These are phyloP conservation scores for Pagrus major DNA, from an alignment of 2,113 vertebrate genomes.

Conservation along the genomic window DNA sequence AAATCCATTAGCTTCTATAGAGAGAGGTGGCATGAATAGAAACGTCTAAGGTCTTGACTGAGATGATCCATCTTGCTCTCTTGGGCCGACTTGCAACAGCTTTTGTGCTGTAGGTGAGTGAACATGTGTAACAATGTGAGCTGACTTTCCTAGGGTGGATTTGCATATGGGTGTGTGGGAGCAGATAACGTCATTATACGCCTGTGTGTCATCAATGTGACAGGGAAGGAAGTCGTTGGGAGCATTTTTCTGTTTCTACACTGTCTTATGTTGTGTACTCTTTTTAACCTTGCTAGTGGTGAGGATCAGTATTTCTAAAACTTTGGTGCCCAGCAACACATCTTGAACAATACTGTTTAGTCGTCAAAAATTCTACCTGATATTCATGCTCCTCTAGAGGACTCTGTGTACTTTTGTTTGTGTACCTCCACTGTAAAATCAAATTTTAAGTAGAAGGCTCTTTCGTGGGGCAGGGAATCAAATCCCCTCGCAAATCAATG, in stretches of 20 bases:
- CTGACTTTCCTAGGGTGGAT: slow-evolving; percentile 14
- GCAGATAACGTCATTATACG: slow-evolving; percentile 28
- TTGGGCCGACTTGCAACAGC: slow-evolving; percentile 38
- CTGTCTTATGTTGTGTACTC: not conserved
- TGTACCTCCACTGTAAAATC: not conserved
- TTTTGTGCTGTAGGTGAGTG: slow-evolving; percentile 48
- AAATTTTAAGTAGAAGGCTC: no score
- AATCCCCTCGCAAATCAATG: no score
- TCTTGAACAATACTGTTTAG: not conserved
- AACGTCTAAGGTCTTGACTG: slow-evolving; percentile 64
- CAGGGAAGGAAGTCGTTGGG: slow-evolving; percentile 1
- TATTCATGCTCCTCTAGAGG: not conserved
- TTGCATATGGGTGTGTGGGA: slow-evolving; percentile 21
- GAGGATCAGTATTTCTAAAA: not conserved
- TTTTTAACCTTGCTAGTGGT: not conserved
- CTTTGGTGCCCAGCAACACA: not conserved
- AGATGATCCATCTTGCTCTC: slow-evolving; percentile 69
- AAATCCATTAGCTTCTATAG: slow-evolving; percentile 75
- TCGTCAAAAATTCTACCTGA: no score
- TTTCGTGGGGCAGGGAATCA: no score
- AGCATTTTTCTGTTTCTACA: slow-evolving; percentile 13
- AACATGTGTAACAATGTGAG: slow-evolving; percentile 45
- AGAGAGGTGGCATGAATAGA: slow-evolving; percentile 69
- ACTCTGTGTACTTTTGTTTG: not conserved
- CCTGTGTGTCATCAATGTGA: slow-evolving; percentile 27